phyloP scores from a whole-genome alignment of 2,797 vertebrate genomes.

The Poecilia picta region DNA sequence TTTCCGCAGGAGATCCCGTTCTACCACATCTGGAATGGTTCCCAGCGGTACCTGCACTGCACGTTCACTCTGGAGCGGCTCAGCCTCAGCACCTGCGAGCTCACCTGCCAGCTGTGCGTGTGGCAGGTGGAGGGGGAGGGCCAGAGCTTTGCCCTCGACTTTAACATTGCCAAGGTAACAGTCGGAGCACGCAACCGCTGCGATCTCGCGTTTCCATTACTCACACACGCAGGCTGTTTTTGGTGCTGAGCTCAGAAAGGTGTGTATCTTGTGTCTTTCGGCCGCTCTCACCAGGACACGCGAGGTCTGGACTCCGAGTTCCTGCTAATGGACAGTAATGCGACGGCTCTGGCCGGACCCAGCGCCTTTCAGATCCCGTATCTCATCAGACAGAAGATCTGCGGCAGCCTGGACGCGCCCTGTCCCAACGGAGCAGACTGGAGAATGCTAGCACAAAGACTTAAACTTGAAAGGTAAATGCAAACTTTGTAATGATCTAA shows the following conservation, averaged over 20 bases:
- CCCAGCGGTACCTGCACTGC: slow-evolving; percentile 94
- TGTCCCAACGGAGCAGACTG: slow-evolving; percentile 95
- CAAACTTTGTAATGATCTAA: neutral
- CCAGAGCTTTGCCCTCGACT: slow-evolving; percentile 94
- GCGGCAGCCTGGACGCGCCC: slow-evolving; percentile 94
- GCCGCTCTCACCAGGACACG: slow-evolving; percentile 83
- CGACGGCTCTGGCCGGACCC: slow-evolving; percentile 94
- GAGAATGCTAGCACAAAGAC: slow-evolving; percentile 96
- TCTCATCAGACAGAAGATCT: slow-evolving; percentile 99
- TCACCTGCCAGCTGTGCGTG: slow-evolving; percentile 97
- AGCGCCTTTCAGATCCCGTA: slow-evolving; percentile 99
- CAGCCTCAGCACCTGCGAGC: slow-evolving; percentile 92
- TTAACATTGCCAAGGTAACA: slow-evolving; percentile 95
- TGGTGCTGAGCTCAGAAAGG: neutral
- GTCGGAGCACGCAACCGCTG: neutral
- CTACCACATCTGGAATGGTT: slow-evolving; percentile 97
- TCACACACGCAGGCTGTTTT: neutral
- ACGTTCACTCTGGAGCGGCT: slow-evolving; percentile 96
- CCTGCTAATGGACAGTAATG: slow-evolving; percentile 89
- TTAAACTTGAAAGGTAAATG: slow-evolving; percentile 94
- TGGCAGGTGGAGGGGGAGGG: slow-evolving; percentile 99
- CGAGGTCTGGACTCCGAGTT: slow-evolving; percentile 89
- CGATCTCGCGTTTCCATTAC: slow-evolving; percentile 6
- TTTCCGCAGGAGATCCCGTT: slow-evolving; percentile 93
- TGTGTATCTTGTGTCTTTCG: neutral